A percentile compares a stretch with the other conserved stretches of the same genome.
These are phyloP conservation scores for Phylloscopus trochilus DNA, from an alignment of 2,113 vertebrate species.

Conservation along the genomic window DNA sequence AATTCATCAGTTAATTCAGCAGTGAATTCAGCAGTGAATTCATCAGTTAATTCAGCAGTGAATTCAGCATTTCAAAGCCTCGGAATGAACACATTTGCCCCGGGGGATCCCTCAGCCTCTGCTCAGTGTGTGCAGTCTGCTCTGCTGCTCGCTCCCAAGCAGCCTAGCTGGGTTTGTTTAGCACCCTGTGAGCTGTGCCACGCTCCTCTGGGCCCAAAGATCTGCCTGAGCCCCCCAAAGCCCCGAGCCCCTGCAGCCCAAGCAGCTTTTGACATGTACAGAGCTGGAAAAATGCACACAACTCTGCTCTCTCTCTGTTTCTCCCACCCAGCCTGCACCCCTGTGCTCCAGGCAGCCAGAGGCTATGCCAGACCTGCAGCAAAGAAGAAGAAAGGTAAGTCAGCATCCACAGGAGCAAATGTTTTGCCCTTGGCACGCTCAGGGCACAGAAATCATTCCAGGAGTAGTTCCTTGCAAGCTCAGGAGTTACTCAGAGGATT, in stretches of 20 bases:
- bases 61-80: background rate
- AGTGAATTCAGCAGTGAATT: background rate
- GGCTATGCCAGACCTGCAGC: slow-evolving; percentile 67
- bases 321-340: slow-evolving; percentile 43
- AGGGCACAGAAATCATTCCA: background rate
- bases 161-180: background rate
- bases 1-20: no score
- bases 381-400: slow-evolving; percentile 75
- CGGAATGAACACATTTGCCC: background rate
- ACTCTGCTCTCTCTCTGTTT: background rate
- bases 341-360: slow-evolving; percentile 69
- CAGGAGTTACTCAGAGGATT: background rate
- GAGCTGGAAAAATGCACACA: background rate
- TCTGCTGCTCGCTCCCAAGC: background rate
- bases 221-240: background rate
- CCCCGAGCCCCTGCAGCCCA: background rate
- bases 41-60: background rate
- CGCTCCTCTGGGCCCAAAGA: fast-evolving
- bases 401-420: no score
- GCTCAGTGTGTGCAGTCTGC: background rate
- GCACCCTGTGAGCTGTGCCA: fast-evolving
- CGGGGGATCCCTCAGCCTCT: fast-evolving
- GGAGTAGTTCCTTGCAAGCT: background rate
- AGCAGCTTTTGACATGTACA: fast-evolving
- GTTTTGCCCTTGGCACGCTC: background rate